phyloP scores from a whole-genome alignment of 2,888 invertebrate species.

The Oithona nana region DNA sequence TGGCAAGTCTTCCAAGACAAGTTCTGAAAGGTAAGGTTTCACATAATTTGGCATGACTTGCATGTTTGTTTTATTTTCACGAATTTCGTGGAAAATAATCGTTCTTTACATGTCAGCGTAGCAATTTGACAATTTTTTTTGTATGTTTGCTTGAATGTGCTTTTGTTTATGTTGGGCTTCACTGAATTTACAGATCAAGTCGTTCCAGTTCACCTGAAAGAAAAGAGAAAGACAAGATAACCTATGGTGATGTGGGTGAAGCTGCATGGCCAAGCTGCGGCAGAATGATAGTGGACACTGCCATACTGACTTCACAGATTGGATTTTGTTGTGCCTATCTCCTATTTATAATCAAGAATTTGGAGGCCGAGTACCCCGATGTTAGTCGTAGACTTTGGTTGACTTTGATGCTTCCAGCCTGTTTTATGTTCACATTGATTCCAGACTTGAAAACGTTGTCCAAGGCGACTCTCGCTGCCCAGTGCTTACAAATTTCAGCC shows the following conservation, averaged over 20 bases:
- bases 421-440: slow-evolving; percentile 27
- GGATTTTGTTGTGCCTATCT: slow-evolving; percentile 29
- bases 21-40: no score
- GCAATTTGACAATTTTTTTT: no score
- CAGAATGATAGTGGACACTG: slow-evolving; percentile 26
- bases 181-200: no score
- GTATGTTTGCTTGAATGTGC: slow-evolving; percentile 5
- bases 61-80: no score
- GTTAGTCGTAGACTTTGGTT: slow-evolving; percentile 28
- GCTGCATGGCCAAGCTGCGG: slow-evolving; percentile 29
- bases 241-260: slow-evolving; percentile 20
- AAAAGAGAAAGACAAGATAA: neutral
- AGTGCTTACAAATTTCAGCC: slow-evolving; percentile 30
- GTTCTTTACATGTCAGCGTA: no score
- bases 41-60: no score
- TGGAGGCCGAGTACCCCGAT: slow-evolving; percentile 24
- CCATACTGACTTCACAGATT: slow-evolving; percentile 26
- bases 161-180: no score
- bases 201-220: neutral
- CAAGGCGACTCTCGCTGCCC: slow-evolving; percentile 29
- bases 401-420: slow-evolving; percentile 27
- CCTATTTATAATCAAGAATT: slow-evolving; percentile 27
- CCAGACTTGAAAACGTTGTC: slow-evolving; percentile 19
- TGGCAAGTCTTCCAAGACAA: no score
- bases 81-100: no score